Evolutionary conservation across 1,140 invertebrate species (phyloP).

Genomic region (Danaus plexippus): DNA sequence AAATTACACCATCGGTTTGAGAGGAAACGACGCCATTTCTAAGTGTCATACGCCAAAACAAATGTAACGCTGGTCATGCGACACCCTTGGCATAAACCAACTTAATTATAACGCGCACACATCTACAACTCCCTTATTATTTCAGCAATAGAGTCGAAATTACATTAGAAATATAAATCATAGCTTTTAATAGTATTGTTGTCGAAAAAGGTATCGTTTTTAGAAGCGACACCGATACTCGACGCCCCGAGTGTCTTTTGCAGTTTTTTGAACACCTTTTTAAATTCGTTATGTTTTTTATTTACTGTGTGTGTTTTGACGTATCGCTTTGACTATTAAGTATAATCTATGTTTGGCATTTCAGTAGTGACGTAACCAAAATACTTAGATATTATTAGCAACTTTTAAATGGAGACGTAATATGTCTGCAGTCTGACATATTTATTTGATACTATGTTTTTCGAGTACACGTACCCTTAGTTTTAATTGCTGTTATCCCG

Average conservation of each 20-base stretch:
- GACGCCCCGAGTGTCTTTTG: constrained; percentile 35
- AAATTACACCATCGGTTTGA: constrained; percentile 40
- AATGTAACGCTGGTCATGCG: constrained; percentile 43
- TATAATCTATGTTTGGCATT: no score
- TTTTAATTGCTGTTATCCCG: no score
- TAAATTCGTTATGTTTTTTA: no score
- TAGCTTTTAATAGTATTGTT: neutral
- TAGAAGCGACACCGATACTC: constrained; percentile 47
- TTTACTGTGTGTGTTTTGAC: no score
- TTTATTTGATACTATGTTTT: no score
- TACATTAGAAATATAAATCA: constrained; percentile 1
- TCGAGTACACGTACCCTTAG: neutral
- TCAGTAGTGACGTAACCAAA: no score
- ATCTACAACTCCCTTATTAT: constrained; percentile 15
- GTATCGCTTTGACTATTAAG: no score
- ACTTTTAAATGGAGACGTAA: no score
- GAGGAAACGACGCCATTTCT: constrained; percentile 45
- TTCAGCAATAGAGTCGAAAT: constrained; percentile 11
- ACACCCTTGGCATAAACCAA: constrained; percentile 30
- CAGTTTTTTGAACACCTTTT: constrained; percentile 38
- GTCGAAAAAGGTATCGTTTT: constrained; percentile 40
- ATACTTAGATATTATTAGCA: no score
- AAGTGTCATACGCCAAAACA: constrained; percentile 39
- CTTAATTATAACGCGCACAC: constrained; percentile 8
- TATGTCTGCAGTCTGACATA: no score